phyloP scores from a whole-genome alignment of 2,888 invertebrate species.

The Diarsia brunnea region DNA sequence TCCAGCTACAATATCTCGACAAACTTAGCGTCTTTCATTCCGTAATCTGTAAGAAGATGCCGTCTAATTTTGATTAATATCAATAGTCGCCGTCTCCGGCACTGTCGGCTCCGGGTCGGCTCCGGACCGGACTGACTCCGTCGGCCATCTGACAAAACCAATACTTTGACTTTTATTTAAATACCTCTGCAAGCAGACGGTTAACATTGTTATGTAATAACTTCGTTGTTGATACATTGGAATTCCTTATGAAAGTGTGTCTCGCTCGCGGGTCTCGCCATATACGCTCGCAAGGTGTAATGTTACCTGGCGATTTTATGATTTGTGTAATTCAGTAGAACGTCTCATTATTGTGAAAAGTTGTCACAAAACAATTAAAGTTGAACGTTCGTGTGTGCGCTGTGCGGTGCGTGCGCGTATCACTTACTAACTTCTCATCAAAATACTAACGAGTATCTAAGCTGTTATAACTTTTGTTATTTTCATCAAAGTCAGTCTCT shows the following conservation, averaged over 20 bases:
- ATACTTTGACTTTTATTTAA: constrained; percentile 1
- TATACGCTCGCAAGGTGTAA: too few relatives aligned
- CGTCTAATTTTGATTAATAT: too few relatives aligned
- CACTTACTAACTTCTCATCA: constrained; percentile 4
- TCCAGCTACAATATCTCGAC: too few relatives aligned
- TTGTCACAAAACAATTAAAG: neutral
- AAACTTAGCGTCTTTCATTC: too few relatives aligned
- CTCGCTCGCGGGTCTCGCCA: too few relatives aligned
- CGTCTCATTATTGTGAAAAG: neutral
- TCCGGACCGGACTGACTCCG: too few relatives aligned
- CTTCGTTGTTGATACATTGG: neutral
- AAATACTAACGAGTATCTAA: neutral
- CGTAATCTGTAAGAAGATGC: too few relatives aligned
- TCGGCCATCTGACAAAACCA: neutral
- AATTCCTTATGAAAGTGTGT: too few relatives aligned
- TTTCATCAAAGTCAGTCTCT: neutral
- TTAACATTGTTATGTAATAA: neutral
- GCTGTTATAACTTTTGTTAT: neutral
- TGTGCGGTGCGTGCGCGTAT: neutral
- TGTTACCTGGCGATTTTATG: neutral
- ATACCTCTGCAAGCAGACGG: neutral
- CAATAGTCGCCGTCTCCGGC: too few relatives aligned
- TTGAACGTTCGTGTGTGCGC: neutral
- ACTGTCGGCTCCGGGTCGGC: too few relatives aligned
- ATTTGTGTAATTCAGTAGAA: constrained; percentile 2